These are phyloP conservation scores for Lithophane ornitopus DNA, from an alignment of 2,888 invertebrate species.

Conservation along the genomic window DNA sequence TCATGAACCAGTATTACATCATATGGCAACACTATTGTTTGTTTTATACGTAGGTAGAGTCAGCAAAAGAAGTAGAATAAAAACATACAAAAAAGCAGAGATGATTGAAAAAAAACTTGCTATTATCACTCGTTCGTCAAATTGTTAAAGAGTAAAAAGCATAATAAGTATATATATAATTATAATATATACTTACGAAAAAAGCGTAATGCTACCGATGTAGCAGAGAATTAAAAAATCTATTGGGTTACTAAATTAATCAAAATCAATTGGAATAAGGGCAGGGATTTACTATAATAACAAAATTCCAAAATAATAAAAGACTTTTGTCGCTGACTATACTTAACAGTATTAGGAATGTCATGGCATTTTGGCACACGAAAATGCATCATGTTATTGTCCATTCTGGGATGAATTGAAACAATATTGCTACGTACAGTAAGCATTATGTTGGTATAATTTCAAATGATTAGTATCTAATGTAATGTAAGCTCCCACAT, in stretches of 20 bases:
- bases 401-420: conserved; percentile 15
- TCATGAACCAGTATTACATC: conserved; percentile 13
- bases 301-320: not conserved
- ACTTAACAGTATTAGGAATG: conserved; percentile 24
- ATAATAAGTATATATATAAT: not conserved
- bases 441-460: conserved; percentile 27
- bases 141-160: not conserved
- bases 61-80: not conserved
- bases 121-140: not conserved
- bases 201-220: not conserved
- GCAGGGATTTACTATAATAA: not conserved
- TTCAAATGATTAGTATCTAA: conserved; percentile 42
- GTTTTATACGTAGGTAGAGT: conserved; percentile 14
- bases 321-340: not conserved
- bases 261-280: not conserved
- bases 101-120: not conserved
- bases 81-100: not conserved
- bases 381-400: conserved; percentile 31
- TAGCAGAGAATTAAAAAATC: not conserved
- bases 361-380: conserved; percentile 24
- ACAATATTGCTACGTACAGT: conserved; percentile 11
- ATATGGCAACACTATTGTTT: conserved; percentile 14
- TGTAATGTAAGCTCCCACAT: conserved; percentile 26
- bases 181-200: no score
- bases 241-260: not conserved